Conservation (phyloP, 2,888 invertebrate species). For the Scaptomyza polygonia region DNA sequence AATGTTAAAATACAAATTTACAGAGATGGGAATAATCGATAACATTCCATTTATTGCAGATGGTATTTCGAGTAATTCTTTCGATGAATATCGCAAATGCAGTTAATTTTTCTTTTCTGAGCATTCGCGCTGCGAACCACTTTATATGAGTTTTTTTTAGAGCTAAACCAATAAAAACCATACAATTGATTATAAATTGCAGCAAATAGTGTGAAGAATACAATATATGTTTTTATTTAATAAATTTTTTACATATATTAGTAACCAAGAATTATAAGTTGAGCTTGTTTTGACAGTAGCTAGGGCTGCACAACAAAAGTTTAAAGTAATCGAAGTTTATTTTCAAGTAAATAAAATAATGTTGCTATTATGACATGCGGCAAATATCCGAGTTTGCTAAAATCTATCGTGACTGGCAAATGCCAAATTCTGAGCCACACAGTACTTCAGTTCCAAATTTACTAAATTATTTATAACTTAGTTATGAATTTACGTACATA, state of each 20-base stretch:
- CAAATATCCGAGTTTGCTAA: not conserved
- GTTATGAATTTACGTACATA: too few species aligned
- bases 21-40: constrained; percentile 50
- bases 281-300: not conserved
- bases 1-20: constrained; percentile 56
- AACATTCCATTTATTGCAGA: constrained; percentile 8
- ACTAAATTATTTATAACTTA: not conserved
- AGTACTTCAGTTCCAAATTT: not conserved
- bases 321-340: not conserved
- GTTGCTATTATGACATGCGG: not conserved
- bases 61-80: not conserved
- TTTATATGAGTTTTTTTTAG: too few species aligned
- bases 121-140: not conserved
- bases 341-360: not conserved
- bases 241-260: not conserved
- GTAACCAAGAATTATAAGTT: not conserved
- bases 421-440: too few species aligned
- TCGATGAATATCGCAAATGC: constrained; percentile 16
- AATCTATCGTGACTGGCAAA: too few species aligned
- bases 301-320: not conserved
- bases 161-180: not conserved
- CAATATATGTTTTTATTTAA: not conserved
- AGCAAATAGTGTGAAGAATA: not conserved
- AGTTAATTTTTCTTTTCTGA: not conserved
- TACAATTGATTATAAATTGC: not conserved